phyloP scores from a whole-genome alignment of 1,140 invertebrate genomes.

The Procambarus virginalis region DNA sequence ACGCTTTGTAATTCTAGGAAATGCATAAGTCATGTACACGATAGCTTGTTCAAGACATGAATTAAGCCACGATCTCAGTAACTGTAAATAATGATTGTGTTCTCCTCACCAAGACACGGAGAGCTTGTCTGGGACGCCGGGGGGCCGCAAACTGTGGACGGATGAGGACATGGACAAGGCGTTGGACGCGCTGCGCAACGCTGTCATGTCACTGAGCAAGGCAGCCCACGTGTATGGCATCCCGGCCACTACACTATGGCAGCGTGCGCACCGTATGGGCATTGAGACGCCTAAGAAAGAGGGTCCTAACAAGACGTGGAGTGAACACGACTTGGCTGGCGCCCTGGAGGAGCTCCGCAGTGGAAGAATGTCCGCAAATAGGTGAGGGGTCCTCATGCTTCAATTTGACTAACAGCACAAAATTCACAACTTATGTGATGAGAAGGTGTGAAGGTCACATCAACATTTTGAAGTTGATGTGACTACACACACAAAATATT shows the following conservation, averaged over 20 bases:
- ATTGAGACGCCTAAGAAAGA: slow-evolving; percentile 94
- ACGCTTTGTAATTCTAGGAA: no score
- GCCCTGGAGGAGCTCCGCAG: slow-evolving; percentile 70
- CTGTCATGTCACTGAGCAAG: slow-evolving; percentile 91
- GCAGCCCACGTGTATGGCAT: slow-evolving; percentile 89
- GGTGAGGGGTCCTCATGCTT: slow-evolving; percentile 10
- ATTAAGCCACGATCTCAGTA: no score
- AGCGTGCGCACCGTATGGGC: slow-evolving; percentile 81
- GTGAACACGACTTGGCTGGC: slow-evolving; percentile 83
- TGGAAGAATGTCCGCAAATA: slow-evolving; percentile 66
- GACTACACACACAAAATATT: no score
- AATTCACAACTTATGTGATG: no score
- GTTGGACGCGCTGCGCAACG: slow-evolving; percentile 86
- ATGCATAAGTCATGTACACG: no score
- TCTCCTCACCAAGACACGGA: slow-evolving; percentile 73
- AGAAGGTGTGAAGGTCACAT: no score
- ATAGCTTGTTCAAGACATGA: no score
- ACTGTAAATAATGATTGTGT: no score
- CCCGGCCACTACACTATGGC: slow-evolving; percentile 92
- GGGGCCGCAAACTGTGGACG: slow-evolving; percentile 83
- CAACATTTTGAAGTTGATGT: no score
- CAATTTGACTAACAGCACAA: no score
- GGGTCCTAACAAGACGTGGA: slow-evolving; percentile 89
- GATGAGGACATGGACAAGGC: slow-evolving; percentile 91
- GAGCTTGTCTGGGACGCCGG: slow-evolving; percentile 64